Conservation (phyloP, 2,113 vertebrate genomes). For the Cepphus grylle region DNA sequence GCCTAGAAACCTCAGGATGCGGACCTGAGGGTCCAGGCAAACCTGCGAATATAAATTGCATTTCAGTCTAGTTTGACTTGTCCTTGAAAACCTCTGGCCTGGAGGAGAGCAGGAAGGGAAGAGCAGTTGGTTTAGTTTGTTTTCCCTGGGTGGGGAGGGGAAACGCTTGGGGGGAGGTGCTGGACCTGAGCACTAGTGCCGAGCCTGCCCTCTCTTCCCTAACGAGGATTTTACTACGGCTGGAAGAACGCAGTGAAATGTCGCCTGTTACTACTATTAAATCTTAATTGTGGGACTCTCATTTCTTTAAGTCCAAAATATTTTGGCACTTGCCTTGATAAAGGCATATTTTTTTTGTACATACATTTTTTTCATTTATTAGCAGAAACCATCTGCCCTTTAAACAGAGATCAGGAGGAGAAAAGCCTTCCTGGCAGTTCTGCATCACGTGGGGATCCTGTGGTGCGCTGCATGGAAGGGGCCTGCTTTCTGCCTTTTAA, state of each 20-base stretch:
- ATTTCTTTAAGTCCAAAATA: conserved; percentile 36
- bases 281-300: neutral
- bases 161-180: neutral
- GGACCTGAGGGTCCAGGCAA: neutral
- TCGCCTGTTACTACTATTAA: neutral
- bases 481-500: neutral
- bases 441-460: conserved; percentile 26
- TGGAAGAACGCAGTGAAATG: neutral
- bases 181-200: neutral
- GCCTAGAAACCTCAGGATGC: fast-evolving
- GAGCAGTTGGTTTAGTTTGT: neutral
- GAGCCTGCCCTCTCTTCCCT: neutral
- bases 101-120: neutral
- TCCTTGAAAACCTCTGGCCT: neutral
- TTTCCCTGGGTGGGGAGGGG: neutral
- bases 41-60: neutral
- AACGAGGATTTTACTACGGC: neutral
- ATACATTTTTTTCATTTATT: neutral
- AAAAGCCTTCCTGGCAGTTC: conserved; percentile 21
- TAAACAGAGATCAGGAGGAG: conserved; percentile 45
- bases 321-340: conserved; percentile 49
- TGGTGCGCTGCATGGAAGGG: conserved; percentile 7
- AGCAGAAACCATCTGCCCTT: conserved; percentile 62
- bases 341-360: conserved; percentile 6
- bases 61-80: neutral